phyloP scores from a whole-genome alignment of 2,797 vertebrate species.

The Tenualosa ilisha region DNA sequence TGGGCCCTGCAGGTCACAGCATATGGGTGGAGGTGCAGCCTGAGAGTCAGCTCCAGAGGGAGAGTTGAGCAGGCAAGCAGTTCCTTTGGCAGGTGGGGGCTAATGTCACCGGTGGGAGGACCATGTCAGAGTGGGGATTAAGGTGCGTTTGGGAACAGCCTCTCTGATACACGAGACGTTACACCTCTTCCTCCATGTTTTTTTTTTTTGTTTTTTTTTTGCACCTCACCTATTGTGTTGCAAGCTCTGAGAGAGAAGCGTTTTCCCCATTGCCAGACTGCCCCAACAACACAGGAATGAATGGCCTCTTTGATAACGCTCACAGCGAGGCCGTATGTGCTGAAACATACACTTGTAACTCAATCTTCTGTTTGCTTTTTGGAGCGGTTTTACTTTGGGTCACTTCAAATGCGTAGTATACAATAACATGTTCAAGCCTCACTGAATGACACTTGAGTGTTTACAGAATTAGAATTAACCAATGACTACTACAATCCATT shows the following conservation, averaged over 20 bases:
- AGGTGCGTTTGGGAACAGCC: slow-evolving; percentile 39
- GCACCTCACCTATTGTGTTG: slow-evolving; percentile 45
- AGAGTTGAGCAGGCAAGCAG: neutral
- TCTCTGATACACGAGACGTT: slow-evolving; percentile 67
- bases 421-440: slow-evolving; percentile 4
- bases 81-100: neutral
- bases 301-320: slow-evolving; percentile 42
- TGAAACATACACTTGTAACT: slow-evolving; percentile 32
- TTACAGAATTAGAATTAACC: neutral
- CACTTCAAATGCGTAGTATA: neutral
- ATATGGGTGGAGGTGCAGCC: neutral
- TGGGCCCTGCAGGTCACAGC: neutral
- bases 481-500: neutral
- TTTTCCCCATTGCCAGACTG: slow-evolving; percentile 30
- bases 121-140: slow-evolving; percentile 36
- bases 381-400: neutral
- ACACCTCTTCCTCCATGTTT: slow-evolving; percentile 64
- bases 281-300: slow-evolving; percentile 44
- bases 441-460: neutral
- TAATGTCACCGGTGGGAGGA: slow-evolving; percentile 29
- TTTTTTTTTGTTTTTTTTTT: slow-evolving; percentile 54
- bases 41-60: neutral
- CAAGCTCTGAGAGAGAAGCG: slow-evolving; percentile 36
- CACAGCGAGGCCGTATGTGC: slow-evolving; percentile 34
- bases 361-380: neutral